A percentile compares a stretch with the other conserved stretches of the same genome.
phyloP scores from a whole-genome alignment of 2,888 invertebrate genomes.

The Catonia carolina region DNA sequence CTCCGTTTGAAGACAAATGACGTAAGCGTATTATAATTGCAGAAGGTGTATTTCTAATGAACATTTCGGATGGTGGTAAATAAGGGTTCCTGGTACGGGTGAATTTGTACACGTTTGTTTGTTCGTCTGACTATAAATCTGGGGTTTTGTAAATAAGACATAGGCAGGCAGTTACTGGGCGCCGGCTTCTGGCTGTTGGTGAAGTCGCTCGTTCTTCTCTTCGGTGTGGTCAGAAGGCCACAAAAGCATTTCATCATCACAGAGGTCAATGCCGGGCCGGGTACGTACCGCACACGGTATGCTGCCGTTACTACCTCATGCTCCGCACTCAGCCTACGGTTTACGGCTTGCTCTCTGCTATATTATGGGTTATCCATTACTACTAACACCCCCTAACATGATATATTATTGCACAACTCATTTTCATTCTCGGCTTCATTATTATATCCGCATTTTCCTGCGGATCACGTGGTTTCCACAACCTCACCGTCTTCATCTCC shows the following conservation, averaged over 20 bases:
- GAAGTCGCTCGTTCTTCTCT: background rate
- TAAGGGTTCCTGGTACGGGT: background rate
- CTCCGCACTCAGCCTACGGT: too few relatives aligned
- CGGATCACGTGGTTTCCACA: conserved; percentile 6
- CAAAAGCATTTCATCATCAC: conserved; percentile 10
- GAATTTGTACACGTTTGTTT: background rate
- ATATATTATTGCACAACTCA: conserved; percentile 11
- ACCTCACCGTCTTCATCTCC: too few relatives aligned
- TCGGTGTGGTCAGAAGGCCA: conserved; percentile 2
- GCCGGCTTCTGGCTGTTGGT: conserved; percentile 1
- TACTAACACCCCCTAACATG: conserved; percentile 5
- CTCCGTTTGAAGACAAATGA: too few relatives aligned
- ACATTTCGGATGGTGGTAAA: too few relatives aligned
- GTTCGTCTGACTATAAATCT: conserved; percentile 18
- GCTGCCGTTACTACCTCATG: too few relatives aligned
- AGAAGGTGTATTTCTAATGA: too few relatives aligned
- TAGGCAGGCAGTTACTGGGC: conserved; percentile 10
- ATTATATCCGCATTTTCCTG: conserved; percentile 12
- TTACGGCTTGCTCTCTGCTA: background rate
- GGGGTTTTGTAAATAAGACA: conserved; percentile 26
- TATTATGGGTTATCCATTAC: conserved; percentile 12
- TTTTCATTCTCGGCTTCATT: conserved; percentile 8
- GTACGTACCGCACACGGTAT: too few relatives aligned
- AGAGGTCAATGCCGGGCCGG: conserved; percentile 4
- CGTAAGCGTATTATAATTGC: too few relatives aligned